phyloP scores from a whole-genome alignment of 2,113 vertebrate genomes.

The Forbesichthys agassizii region DNA sequence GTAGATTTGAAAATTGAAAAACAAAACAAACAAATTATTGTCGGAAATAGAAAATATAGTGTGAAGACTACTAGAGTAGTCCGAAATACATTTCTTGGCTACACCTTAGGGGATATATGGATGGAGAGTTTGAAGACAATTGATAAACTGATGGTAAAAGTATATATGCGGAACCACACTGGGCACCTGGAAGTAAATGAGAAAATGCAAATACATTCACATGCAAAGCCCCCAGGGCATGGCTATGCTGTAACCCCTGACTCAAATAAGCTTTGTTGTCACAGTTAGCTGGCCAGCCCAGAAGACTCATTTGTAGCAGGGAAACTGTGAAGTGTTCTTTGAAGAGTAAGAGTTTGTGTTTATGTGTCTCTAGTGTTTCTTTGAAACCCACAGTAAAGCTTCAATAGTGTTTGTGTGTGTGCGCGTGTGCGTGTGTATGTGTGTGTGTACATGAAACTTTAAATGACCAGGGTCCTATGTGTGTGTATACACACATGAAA shows the following conservation, averaged over 20 bases:
- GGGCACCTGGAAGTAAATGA: neutral
- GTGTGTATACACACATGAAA: neutral
- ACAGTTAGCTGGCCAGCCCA: neutral
- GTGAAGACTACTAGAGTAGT: neutral
- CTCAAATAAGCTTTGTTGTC: neutral
- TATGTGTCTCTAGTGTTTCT: neutral
- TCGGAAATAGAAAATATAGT: neutral
- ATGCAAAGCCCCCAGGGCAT: neutral
- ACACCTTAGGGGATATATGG: neutral
- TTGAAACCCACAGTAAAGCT: neutral
- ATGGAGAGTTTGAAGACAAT: neutral
- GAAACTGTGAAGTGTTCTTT: neutral
- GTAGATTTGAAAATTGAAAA: too few species aligned
- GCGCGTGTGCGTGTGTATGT: conserved; percentile 3
- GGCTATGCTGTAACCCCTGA: neutral
- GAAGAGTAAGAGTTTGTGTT: neutral
- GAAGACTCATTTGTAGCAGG: neutral
- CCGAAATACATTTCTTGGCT: too few species aligned
- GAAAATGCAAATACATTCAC: neutral
- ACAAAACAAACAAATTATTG: neutral
- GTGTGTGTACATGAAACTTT: neutral
- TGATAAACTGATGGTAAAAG: neutral
- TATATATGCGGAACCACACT: neutral
- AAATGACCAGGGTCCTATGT: neutral
- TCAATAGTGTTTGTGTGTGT: neutral